Base-by-base conservation (phyloP, 2,113 vertebrate genomes). In the Microtus richardsoni region DNA sequence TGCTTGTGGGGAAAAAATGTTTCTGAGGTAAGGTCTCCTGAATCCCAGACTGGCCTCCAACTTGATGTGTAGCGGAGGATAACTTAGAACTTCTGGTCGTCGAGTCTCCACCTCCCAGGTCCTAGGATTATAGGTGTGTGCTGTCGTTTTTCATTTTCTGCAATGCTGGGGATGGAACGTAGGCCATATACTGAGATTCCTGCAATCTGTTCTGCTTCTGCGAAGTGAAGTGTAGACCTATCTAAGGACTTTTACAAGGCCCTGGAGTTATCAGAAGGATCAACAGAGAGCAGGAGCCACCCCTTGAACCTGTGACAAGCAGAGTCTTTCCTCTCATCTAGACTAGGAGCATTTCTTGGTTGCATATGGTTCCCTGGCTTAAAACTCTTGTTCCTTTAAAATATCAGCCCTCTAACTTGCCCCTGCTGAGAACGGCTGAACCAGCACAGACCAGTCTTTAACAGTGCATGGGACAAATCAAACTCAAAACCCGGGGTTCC, bases 371-470 rank as follows among this genome's bases (percentile, higher is more conserved):
- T 91, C 62, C 47, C 24, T 33, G 13, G 24, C 74, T 17, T 54
- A 58, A 58, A 66, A 58, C 7, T 52, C 73, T 94, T 74, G 30
- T 54, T 82, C 47, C 68, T 95, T 78, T 88, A 66, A 94, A 64
- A 96, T 92, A 80, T 33, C 83, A 47, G n/a, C 33, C 13, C 0
- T 91, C 60, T 75, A 64, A 86, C 68, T 83, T 78, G 44, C 41
- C 60, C 66, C 39, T 70, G 79, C 54, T 95, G 92, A 91, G 83
- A 96, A 97, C 82, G 68, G 85, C 71, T 97, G 95, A 96, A 97
- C 90, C 78, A 95, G 30, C 64, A 95, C 85, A 47, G 83, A 33
- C 10, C 89, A 52, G 77, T 87, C 33, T 84, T 44, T 62, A 70
- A 82, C 60, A 52, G 78, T 73, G 60, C n/a, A 90, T 82, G 10